Base-by-base conservation (phyloP, 2,888 invertebrate genomes). In the Venustoraphidia nigricollis region DNA sequence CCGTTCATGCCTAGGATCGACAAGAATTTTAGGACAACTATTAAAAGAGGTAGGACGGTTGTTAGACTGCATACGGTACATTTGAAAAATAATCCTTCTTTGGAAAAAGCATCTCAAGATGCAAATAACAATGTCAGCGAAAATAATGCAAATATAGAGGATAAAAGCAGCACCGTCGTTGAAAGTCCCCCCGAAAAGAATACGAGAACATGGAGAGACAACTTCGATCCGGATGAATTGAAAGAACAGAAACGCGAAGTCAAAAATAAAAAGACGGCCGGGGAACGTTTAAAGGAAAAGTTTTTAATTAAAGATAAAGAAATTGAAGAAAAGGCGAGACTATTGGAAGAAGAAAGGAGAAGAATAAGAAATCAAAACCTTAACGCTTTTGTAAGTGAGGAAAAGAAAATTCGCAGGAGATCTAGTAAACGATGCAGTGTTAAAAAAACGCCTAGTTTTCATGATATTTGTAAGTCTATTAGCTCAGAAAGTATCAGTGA, bases 201-300 rank as follows among this genome's bases (percentile, higher is more conserved):
- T 38, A 46, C 42, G 11, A 59, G 53, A 57, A 63, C 59, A 58
- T 82, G 81, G 81, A 71, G 81, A 47, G 74, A 81, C 58, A 78
- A 75, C 55, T 69, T 81, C 47, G 58, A 63, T 48, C 75, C 76
- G 1, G 73, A 77, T 2, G 79, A 80, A 58, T 64, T 76, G 52
- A 66, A 69, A 59, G 65, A 69, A 59, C 67, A 68, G 36, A 69
- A 70, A 62, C 63, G 69, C 67, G 66, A 76, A 66, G 45, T 64
- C 61, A 0, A 61, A 60, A 45, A 54, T 64, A 77, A 76, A 59
- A 83, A 82, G 60, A 73, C 80, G 0, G 73, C 83, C 2, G 87
- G 87, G 1, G 84, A 85, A 54, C 69, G 81, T 54, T 67, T 89
- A 47, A 74, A 83, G 14, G 87, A 89, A 63, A 85, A 87, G 61